Evolutionary conservation across 1,140 invertebrate species (phyloP), one percentile per base, ranked within the genome.

Genomic region (Drosophila ironensis): DNA sequence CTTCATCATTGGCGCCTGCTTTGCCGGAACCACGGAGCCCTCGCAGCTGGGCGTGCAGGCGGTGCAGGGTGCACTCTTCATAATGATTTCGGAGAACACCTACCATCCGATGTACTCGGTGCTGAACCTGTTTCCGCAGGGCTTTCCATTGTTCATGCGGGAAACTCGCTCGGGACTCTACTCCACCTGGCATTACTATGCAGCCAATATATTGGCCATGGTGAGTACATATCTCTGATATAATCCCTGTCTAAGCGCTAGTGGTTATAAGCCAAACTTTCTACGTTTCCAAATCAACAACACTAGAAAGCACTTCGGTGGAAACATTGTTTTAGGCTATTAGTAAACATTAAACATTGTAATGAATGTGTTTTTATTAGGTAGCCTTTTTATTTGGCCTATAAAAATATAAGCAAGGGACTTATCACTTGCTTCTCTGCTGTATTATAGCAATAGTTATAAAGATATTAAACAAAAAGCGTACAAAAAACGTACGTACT

Each of bases 31-130:
- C 2, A 92, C 93, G 7, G 78, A 88, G 1, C 82, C 93, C 0
- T 93, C 94, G 30, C 96, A 97, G 86, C 90, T 92, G 5, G 96
- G 96, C 1, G 93, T 97, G 9, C 96, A 97, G 88, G 94, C 95
- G 16, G 93, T 96, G 1, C 95, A 97, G 90, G 96, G 96, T 7
- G 94, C 94, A 0, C 88, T 97, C 1, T 97, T 97, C 81, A 93
- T 97, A 16, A 92, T 97, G 84, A 95, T 97, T 27, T 93, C 95
- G 0, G 96, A 97, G 91, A 97, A 97, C 73, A 95, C 95, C 2
- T 97, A 96, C 90, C 93, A 93, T 37, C 95, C 96, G 0, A 96
- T 97, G 95, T 97, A 97, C 87, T 93, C 95, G 0, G 94, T 95
- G 1, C 91, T 97, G 3, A 92, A 94, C 52, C 91, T 95, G 56